These are phyloP conservation scores for Cryptoleucopteryx plumbea DNA, from an alignment of 2,113 vertebrate species.

Conservation along the genomic window DNA sequence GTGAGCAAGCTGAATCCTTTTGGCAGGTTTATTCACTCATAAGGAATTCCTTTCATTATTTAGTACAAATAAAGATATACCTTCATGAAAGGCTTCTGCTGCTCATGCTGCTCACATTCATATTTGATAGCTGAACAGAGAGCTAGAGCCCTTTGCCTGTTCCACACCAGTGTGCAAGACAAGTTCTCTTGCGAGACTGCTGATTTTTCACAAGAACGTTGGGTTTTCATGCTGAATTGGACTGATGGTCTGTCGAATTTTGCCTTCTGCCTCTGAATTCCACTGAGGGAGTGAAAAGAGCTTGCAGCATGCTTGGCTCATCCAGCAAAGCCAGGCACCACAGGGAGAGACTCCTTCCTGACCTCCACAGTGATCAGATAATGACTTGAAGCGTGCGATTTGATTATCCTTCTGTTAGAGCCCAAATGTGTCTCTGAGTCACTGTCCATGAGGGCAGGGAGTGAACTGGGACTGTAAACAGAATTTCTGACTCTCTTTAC, in stretches of 20 bases:
- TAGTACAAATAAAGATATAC: constrained; percentile 28
- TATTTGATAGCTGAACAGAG: constrained; percentile 1
- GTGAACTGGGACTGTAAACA: background rate
- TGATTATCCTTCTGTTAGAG: background rate
- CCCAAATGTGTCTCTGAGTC: background rate
- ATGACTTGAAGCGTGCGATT: background rate
- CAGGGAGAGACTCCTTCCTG: background rate
- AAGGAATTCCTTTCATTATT: constrained; percentile 50
- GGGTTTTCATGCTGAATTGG: background rate
- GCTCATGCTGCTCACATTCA: background rate
- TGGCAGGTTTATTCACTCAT: constrained; percentile 42
- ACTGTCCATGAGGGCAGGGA: background rate
- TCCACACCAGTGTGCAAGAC: background rate
- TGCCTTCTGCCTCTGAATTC: background rate
- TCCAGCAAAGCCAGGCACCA: background rate
- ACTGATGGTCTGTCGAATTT: background rate
- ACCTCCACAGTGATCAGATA: background rate
- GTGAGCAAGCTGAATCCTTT: background rate
- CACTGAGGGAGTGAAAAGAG: background rate
- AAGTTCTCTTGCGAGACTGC: background rate
- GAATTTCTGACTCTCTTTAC: background rate
- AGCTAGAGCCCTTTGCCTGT: background rate
- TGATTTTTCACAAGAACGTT: background rate
- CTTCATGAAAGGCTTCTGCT: constrained; percentile 6
- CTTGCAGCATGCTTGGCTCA: background rate